Percentiles rank a stretch among this genome's conserved stretches.
Conservation (phyloP, 2,888 invertebrate genomes). For the Lasioglossum figueresi region DNA sequence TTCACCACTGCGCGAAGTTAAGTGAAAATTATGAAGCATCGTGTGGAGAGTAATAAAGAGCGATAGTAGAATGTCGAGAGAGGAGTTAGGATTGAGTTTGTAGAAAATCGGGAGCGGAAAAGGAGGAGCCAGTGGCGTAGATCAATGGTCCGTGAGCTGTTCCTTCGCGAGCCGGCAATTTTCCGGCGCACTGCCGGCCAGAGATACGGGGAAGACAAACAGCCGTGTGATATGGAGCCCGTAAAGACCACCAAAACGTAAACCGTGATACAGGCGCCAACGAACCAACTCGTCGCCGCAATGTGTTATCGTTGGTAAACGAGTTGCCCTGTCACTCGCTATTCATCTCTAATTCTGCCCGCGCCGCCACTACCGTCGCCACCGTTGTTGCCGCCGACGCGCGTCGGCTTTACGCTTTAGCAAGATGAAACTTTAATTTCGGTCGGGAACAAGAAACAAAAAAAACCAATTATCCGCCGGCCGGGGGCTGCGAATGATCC, state of each 20-base stretch:
- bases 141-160: background rate
- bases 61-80: background rate
- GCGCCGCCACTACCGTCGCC: background rate
- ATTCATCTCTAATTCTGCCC: conserved; percentile 67
- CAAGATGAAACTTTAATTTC: conserved; percentile 71
- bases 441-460: conserved; percentile 31
- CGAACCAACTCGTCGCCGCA: conserved; percentile 70
- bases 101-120: background rate
- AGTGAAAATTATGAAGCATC: too few species aligned
- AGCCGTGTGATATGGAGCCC: conserved; percentile 65
- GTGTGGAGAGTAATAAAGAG: too few species aligned
- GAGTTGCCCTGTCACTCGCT: conserved; percentile 68
- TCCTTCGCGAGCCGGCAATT: conserved; percentile 25
- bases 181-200: conserved; percentile 23
- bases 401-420: conserved; percentile 56
- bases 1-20: too few species aligned
- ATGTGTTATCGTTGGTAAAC: conserved; percentile 71
- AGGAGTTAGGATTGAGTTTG: background rate
- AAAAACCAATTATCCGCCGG: conserved; percentile 48
- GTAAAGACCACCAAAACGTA: conserved; percentile 70
- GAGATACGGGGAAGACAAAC: conserved; percentile 67
- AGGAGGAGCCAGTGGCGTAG: background rate
- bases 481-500: conserved; percentile 40
- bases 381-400: background rate
- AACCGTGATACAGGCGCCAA: conserved; percentile 72